These are phyloP conservation scores for Apodemia duryi DNA, from an alignment of 2,888 invertebrate genomes.

Conservation along the genomic window DNA sequence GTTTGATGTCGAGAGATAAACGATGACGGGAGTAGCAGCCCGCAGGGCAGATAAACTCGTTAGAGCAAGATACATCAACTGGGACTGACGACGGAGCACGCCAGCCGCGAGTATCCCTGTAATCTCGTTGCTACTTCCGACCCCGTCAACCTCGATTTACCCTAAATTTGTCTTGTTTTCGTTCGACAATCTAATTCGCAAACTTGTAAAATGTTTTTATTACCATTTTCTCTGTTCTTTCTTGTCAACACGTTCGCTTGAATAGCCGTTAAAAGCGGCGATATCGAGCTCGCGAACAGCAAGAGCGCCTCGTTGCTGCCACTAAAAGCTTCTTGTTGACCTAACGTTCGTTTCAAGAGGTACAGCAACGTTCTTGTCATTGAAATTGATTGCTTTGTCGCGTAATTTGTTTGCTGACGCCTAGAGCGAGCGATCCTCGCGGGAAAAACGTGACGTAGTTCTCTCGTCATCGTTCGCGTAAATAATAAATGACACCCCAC, in stretches of 20 bases:
- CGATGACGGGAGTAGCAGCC: constrained; percentile 53
- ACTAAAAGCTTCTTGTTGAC: constrained; percentile 78
- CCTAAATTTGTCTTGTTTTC: constrained; percentile 68
- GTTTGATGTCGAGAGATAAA: constrained; percentile 54
- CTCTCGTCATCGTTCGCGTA: constrained; percentile 63
- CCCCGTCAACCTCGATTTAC: constrained; percentile 64
- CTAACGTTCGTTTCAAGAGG: constrained; percentile 71
- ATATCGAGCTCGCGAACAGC: constrained; percentile 50
- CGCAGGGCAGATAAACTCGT: constrained; percentile 78
- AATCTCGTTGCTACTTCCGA: constrained; percentile 71
- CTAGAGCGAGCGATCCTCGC: constrained; percentile 55
- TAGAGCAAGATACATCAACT: constrained; percentile 65
- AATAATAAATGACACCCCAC: constrained; percentile 65
- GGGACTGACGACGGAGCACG: constrained; percentile 48
- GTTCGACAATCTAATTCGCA: constrained; percentile 67
- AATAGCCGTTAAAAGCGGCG: constrained; percentile 48
- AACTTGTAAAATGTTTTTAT: constrained; percentile 55
- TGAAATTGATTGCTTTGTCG: constrained; percentile 79
- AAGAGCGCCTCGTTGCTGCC: constrained; percentile 54
- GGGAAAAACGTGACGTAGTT: constrained; percentile 56
- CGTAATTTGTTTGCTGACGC: constrained; percentile 75
- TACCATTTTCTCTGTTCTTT: constrained; percentile 45
- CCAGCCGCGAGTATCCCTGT: constrained; percentile 59
- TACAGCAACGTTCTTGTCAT: constrained; percentile 66
- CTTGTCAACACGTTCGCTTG: constrained; percentile 45